phyloP scores from a whole-genome alignment of 2,113 vertebrate genomes.

The Ginglymostoma cirratum region DNA sequence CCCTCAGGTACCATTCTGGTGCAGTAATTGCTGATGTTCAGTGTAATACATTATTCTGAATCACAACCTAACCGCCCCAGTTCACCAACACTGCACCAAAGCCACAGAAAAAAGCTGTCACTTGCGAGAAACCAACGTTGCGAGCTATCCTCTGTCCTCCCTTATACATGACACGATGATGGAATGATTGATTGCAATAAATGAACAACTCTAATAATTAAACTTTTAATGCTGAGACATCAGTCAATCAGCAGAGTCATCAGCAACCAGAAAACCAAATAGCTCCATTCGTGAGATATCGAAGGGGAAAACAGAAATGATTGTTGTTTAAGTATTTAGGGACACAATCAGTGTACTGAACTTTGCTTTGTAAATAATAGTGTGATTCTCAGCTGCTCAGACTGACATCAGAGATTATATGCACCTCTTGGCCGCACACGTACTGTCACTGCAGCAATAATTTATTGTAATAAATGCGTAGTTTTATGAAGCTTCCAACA shows the following conservation, averaged over 20 bases:
- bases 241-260: conserved; percentile 20
- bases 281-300: neutral
- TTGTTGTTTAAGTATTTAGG: conserved; percentile 22
- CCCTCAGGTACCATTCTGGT: neutral
- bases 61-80: neutral
- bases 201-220: neutral
- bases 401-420: neutral
- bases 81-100: neutral
- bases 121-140: neutral
- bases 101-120: neutral
- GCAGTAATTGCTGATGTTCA: neutral
- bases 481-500: neutral
- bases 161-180: neutral
- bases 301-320: conserved; percentile 9
- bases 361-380: conserved; percentile 28
- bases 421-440: neutral
- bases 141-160: neutral
- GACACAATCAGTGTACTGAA: neutral
- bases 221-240: neutral
- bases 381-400: neutral
- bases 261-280: conserved; percentile 6
- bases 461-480: neutral
- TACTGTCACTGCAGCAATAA: neutral
- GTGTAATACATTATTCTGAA: neutral
- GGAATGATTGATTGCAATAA: conserved; percentile 26